These are phyloP conservation scores for Epinephelus lanceolatus DNA, from an alignment of 2,113 vertebrate species.

Conservation along the genomic window DNA sequence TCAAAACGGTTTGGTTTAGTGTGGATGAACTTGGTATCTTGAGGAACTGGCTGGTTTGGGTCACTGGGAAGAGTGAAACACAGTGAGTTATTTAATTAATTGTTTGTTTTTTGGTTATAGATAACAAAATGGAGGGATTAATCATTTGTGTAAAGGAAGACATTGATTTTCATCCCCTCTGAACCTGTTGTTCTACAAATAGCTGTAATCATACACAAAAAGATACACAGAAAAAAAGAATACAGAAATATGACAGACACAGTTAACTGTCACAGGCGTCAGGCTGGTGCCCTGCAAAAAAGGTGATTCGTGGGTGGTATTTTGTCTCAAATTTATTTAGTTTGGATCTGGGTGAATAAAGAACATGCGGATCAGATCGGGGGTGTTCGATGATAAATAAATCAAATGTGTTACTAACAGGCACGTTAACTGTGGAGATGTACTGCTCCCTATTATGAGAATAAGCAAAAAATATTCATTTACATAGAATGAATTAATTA, in stretches of 20 bases:
- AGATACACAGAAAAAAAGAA: neutral
- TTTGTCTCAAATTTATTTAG: too few relatives aligned
- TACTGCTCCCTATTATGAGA: too few relatives aligned
- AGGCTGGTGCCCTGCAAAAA: too few relatives aligned
- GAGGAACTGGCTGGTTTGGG: slow-evolving; percentile 96
- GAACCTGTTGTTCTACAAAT: slow-evolving; percentile 6
- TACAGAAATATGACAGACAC: neutral
- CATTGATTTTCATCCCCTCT: neutral
- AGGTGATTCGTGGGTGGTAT: too few relatives aligned
- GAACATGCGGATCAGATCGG: too few relatives aligned
- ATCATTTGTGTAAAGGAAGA: slow-evolving; percentile 12
- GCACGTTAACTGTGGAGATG: too few relatives aligned
- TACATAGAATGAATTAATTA: too few relatives aligned
- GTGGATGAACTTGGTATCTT: slow-evolving; percentile 98
- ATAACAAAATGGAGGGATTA: slow-evolving; percentile 6
- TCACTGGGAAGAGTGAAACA: slow-evolving; percentile 85
- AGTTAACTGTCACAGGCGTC: neutral
- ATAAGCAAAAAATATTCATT: too few relatives aligned
- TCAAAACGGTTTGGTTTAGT: slow-evolving; percentile 98
- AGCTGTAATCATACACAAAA: neutral
- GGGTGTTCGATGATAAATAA: too few relatives aligned
- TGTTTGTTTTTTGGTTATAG: neutral
- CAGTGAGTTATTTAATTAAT: neutral
- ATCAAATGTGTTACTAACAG: too few relatives aligned
- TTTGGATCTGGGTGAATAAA: too few relatives aligned